Base-by-base conservation (phyloP, 2,797 vertebrate species). In the Thalassophryne amazonica region DNA sequence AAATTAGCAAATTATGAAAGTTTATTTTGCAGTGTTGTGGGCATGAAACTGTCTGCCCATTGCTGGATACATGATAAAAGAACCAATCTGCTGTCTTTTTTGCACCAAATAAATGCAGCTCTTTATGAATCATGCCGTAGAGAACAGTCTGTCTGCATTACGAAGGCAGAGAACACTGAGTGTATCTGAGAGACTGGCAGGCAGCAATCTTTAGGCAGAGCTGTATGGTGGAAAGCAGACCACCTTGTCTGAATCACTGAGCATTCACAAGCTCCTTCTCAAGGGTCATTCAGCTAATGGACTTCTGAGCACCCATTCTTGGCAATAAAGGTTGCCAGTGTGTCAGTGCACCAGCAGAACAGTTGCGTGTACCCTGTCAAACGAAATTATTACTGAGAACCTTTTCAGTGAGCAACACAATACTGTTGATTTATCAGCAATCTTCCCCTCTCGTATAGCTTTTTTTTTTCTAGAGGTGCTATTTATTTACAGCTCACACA, bases 41-140 rank as follows among this genome's bases (percentile, higher is more conserved):
- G n/a, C n/a, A n/a, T n/a, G n/a, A n/a, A n/a, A n/a, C 42, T 50
- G 58, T 46, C 62, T 42, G 16, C 42, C 69, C 53, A 57, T 76
- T 80, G 80, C 72, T 36, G 36, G 73, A 81, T 76, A 70, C 78
- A 82, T 69, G 45, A 70, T 76, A 80, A 78, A 82, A 74, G n/a
- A n/a, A n/a, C 81, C 68, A 78, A 79, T 88, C 75, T 84, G 66
- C 62, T 86, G 65, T 70, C 70, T 86, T 82, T 85, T 69, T 87
- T 88, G 83, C 76, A 83, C 73, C 68, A 80, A 84, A 85, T 86
- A 84, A 88, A 86, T 83, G 76, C 78, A 62, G 57, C 75, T 62
- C 71, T 86, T 86, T 67, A 64, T 88, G 86, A 91, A 88, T 91
- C 86, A 88, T 60, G 52, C 51, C 46, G 14, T 69, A 63, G 62